These are phyloP conservation scores for Bothrops jararaca DNA, from an alignment of 2,113 vertebrate species.

Conservation along the genomic window DNA sequence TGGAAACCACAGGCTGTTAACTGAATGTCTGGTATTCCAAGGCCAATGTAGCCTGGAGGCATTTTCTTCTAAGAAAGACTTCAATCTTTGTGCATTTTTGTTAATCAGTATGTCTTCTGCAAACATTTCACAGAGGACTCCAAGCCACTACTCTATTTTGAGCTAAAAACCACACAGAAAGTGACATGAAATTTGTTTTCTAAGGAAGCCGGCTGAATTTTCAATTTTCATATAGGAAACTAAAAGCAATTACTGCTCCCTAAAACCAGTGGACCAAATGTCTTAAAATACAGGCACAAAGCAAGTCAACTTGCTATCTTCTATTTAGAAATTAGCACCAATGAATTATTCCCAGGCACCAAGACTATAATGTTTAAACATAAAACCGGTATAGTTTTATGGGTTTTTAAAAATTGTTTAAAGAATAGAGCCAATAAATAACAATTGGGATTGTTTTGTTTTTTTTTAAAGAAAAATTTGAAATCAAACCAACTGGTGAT, in stretches of 20 bases:
- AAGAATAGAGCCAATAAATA: too few relatives aligned
- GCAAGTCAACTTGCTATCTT: background rate
- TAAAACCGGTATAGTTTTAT: too few relatives aligned
- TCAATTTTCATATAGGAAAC: background rate
- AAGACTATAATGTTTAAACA: background rate
- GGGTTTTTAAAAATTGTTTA: too few relatives aligned
- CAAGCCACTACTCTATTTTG: background rate
- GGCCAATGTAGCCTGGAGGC: background rate
- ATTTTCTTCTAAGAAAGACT: constrained; percentile 6
- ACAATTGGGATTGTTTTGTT: too few relatives aligned
- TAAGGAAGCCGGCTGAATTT: background rate
- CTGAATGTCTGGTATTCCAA: constrained; percentile 37
- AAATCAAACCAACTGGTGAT: too few relatives aligned
- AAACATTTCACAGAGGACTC: background rate
- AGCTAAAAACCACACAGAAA: constrained; percentile 13
- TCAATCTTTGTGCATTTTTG: background rate
- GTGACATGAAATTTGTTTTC: background rate
- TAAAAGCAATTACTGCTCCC: background rate
- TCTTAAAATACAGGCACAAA: background rate
- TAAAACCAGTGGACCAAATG: background rate
- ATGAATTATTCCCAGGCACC: background rate
- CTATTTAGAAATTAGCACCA: background rate
- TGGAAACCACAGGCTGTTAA: constrained; percentile 45
- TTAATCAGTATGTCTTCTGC: background rate
- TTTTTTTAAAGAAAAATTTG: too few relatives aligned